Evolutionary conservation across 1,140 invertebrate species (phyloP), one percentile per base, ranked within the genome.

Genomic region (Whitmania pigra): DNA sequence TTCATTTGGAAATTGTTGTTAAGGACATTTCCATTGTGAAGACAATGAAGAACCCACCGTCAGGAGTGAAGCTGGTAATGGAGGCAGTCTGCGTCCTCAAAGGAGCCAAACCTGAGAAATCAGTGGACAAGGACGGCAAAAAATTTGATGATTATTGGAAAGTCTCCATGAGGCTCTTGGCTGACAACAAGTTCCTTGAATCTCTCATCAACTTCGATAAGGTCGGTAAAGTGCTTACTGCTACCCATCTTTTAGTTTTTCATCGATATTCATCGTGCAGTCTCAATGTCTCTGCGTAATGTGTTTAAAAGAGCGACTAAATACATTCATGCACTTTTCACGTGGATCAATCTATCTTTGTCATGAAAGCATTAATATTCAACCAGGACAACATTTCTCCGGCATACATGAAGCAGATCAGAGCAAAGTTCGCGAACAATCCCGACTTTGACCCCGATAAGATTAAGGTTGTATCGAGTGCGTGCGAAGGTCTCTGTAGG

Each of bases 71-170:
- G 74, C 76, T 83, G 63, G 82, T 83, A 9, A 77, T 82, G 76
- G 82, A 83, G 73, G 79, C 80, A 66, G 77, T 83, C 17, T 83
- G 82, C 76, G 80, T 83, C 15, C 74, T 83, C 15, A 82, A 80
- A 71, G 80, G 80, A 66, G 76, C 82, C 71, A 83, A 83, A 73
- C 80, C 82, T 20, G 82, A 83, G 29, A 74, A 79, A 63, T 72
- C 82, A 9, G 78, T 78, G 22, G 82, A 83, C 76, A 76, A 76
- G 36, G 81, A 80, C 31, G 82, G 82, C 11, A 83, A 82, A 75
- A 83, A 82, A 76, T 82, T 82, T 72, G 82, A 83, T 67, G 82
- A 83, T 57, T 83, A 75, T 78, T 83, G 82, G 82, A 78, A 78
- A 9, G 80, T 81, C 31, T 79, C 82, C 13, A 81, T 82, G 76